Evolutionary conservation across 2,113 vertebrate genomes (phyloP), one percentile per base, ranked within the genome.

Genomic region (Montifringilla adamsi): DNA sequence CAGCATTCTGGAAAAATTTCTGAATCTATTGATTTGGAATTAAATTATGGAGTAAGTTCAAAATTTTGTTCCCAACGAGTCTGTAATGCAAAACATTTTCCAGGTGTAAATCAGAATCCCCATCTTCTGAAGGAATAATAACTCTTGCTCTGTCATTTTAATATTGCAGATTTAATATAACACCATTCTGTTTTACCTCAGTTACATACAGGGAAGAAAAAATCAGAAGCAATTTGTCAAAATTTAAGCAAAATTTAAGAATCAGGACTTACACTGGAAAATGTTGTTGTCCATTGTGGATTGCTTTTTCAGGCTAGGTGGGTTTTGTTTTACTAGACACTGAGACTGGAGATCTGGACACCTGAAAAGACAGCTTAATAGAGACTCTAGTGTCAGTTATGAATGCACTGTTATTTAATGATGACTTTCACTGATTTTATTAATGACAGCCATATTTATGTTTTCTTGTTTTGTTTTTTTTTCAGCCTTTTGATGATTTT

Each of bases 401-500:
- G 39, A 69, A 46, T 46, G 47, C 2, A 2, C 35, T 84, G 21
- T 75, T 52, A 33, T 8, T 31, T 76, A 58, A 50, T 67, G 15
- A 60, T 64, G 17, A 52, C 26, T 84, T 90, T 41, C 31, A 79
- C 33, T 64, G 23, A 2, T 72, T 90, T 86, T 77, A 44, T 76
- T 84, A 31, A 31, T 84, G 80, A 64, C 28, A 90, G 8, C 11
- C 44, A 23, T 81, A 39, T 72, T 91, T 86, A 79, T 33, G 47
- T 7, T 4, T 35, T 46, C 60, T 91, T 72, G 77, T 28, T 35
- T 53, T 78, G 30, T 3, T 26, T 91, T 96, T 96, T 58, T 96
- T 94, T 22, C 98, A 99, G 99, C 97, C 97, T 99, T 83, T 69
- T 99, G 96, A 99, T 99, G 99, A 98, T 99, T 83, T 95, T 99